Conservation (phyloP, 2,797 vertebrate species). For the Platalea minor region DNA sequence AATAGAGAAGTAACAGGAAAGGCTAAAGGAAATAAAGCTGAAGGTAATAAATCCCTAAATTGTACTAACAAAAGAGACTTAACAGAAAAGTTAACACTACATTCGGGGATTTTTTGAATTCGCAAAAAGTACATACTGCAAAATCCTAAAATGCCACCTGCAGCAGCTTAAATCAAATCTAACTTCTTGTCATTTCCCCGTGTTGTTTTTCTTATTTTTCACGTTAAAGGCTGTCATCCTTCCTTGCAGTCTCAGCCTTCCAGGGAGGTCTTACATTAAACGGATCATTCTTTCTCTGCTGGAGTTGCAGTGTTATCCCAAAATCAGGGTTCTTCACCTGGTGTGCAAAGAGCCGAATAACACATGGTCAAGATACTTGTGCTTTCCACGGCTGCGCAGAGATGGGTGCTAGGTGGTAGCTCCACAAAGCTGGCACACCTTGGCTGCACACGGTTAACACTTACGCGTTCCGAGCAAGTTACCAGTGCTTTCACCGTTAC, state of each 20-base stretch:
- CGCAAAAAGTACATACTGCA: not conserved
- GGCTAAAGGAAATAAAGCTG: not conserved
- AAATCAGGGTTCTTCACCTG: no score
- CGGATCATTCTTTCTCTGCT: not conserved
- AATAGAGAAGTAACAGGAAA: not conserved
- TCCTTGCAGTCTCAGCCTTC: fast-evolving
- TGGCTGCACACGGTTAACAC: no score
- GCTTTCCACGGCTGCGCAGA: no score
- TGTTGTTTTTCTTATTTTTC: not conserved
- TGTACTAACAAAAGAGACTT: not conserved
- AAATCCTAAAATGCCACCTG: not conserved
- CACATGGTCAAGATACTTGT: no score
- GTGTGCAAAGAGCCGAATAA: no score
- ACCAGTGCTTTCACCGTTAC: no score
- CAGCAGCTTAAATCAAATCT: not conserved
- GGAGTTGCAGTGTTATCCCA: not conserved
- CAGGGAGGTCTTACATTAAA: not conserved
- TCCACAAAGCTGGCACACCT: no score
- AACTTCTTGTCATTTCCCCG: fast-evolving
- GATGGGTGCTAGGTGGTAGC: no score
- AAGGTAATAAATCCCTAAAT: not conserved
- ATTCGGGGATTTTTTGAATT: not conserved
- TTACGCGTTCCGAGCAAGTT: no score
- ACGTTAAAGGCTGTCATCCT: not conserved
- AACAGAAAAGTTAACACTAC: not conserved